Evolutionary conservation across 2,888 invertebrate genomes (phyloP).

Genomic region (Melinaea marsaeus): DNA sequence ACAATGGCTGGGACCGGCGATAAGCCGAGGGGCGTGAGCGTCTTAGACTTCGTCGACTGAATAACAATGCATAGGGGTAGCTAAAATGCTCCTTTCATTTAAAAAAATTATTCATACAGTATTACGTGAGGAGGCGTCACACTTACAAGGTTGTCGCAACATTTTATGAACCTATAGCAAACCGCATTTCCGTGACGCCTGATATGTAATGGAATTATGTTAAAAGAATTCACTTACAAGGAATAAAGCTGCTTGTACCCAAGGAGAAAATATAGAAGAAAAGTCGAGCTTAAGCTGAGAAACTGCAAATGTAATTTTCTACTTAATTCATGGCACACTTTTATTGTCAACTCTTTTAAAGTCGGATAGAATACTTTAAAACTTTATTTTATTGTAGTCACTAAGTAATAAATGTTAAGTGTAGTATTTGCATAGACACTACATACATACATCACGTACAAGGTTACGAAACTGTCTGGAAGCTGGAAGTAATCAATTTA

Average conservation of each 20-base stretch:
- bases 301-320: slow-evolving; percentile 48
- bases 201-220: slow-evolving; percentile 51
- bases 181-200: slow-evolving; percentile 37
- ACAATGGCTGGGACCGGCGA: slow-evolving; percentile 73
- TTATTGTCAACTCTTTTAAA: slow-evolving; percentile 30
- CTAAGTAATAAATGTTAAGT: not conserved
- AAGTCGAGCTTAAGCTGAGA: slow-evolving; percentile 37
- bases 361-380: slow-evolving; percentile 17
- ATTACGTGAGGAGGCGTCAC: slow-evolving; percentile 17
- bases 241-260: slow-evolving; percentile 40
- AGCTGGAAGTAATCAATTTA: slow-evolving; percentile 10
- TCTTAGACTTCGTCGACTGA: slow-evolving; percentile 64
- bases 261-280: slow-evolving; percentile 39
- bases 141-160: slow-evolving; percentile 34
- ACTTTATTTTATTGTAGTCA: slow-evolving; percentile 3
- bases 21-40: slow-evolving; percentile 73
- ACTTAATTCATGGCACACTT: slow-evolving; percentile 42
- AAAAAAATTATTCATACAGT: slow-evolving; percentile 43
- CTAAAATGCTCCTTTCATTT: slow-evolving; percentile 60
- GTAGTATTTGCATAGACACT: no score
- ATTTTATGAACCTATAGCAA: slow-evolving; percentile 44
- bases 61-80: slow-evolving; percentile 68
- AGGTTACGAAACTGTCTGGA: not conserved
- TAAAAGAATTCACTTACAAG: slow-evolving; percentile 42
- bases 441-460: not conserved